Conservation (phyloP, 1,140 invertebrate species). For the Drosophila equinoxialis region DNA sequence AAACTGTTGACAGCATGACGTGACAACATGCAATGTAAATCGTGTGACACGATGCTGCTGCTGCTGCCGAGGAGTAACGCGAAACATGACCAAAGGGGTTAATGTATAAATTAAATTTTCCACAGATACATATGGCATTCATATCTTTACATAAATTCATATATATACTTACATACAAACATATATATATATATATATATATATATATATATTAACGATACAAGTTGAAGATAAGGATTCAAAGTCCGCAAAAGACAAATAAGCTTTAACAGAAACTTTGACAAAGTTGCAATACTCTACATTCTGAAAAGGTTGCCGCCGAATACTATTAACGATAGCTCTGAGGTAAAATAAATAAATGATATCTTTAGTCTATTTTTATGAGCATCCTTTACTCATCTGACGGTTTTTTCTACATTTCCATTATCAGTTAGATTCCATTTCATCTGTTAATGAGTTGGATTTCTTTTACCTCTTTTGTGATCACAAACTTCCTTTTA, state of each 20-base stretch:
- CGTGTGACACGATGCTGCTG: conserved; percentile 68
- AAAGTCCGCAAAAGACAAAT: conserved; percentile 13
- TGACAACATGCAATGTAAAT: conserved; percentile 81
- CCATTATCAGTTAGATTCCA: too few species aligned
- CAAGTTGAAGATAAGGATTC: conserved; percentile 25
- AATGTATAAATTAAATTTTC: conserved; percentile 77
- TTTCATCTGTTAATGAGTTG: too few species aligned
- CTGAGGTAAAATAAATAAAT: too few species aligned
- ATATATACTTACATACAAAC: conserved; percentile 11
- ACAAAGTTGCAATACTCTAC: background rate
- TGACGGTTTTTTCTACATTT: too few species aligned
- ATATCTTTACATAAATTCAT: conserved; percentile 67
- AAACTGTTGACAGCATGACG: conserved; percentile 77
- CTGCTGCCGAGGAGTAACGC: conserved; percentile 22
- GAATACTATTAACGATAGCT: too few species aligned
- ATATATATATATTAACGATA: background rate
- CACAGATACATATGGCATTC: conserved; percentile 25
- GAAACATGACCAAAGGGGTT: conserved; percentile 58
- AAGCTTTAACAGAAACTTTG: background rate
- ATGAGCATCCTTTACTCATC: too few species aligned
- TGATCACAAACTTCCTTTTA: background rate
- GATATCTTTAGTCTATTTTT: too few species aligned
- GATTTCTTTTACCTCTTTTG: background rate
- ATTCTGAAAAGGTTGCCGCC: too few species aligned
- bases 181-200: conserved; percentile 33